Evolutionary conservation across 2,888 invertebrate genomes (phyloP).

Genomic region (Entomobrya proxima): DNA sequence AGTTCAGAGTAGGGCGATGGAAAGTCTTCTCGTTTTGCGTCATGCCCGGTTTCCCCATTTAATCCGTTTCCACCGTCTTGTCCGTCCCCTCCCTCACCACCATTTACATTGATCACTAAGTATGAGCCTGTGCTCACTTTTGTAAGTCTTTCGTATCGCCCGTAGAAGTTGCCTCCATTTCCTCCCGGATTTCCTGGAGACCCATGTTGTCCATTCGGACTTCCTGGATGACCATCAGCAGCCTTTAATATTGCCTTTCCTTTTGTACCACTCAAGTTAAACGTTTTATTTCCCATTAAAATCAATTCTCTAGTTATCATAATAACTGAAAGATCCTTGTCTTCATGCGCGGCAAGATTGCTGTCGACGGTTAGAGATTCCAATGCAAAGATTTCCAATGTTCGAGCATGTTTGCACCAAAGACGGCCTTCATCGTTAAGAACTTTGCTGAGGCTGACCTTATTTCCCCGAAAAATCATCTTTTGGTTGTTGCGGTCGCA

Average conservation of each 20-base stretch:
- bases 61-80: not conserved
- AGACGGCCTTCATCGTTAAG: not conserved
- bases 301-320: not conserved
- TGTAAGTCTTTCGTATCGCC: not conserved
- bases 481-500: not conserved
- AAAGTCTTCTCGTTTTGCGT: not conserved
- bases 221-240: not conserved
- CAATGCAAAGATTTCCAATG: not conserved
- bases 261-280: not conserved
- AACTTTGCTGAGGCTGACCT: not conserved
- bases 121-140: not conserved
- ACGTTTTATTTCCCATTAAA: not conserved
- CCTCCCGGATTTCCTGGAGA: not conserved
- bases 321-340: not conserved
- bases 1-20: constrained; percentile 1
- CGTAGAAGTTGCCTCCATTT: not conserved
- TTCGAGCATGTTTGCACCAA: not conserved
- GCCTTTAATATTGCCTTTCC: not conserved
- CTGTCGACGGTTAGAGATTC: not conserved
- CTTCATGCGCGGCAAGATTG: not conserved
- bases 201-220: not conserved
- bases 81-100: not conserved
- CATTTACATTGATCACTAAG: not conserved
- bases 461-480: not conserved
- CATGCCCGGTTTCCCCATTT: not conserved